Percentiles rank a stretch among this genome's conserved stretches.
These are phyloP conservation scores for Porites lobata DNA, from an alignment of 92 coral and sea anemone species.

Conservation along the genomic window DNA sequence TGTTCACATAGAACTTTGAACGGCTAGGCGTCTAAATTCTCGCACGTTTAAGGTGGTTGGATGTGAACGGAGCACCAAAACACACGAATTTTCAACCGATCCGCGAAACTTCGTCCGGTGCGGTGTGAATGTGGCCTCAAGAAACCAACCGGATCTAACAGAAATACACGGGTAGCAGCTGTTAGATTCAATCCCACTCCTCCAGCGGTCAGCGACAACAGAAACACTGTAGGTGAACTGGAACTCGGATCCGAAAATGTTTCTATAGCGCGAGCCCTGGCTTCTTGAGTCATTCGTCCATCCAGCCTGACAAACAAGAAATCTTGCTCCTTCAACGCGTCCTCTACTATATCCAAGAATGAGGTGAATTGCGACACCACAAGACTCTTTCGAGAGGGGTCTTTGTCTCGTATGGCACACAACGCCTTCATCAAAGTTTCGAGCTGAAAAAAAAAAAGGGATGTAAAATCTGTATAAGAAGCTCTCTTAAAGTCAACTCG, in stretches of 20 bases:
- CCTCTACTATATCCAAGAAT: conserved; percentile 76
- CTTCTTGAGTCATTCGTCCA: conserved; percentile 85
- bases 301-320: conserved; percentile 79
- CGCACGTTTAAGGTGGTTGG: too few species aligned
- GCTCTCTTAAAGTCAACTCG: not conserved
- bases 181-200: conserved; percentile 90
- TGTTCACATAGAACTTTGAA: too few species aligned
- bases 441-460: conserved; percentile 40
- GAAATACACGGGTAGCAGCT: conserved; percentile 86
- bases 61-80: too few species aligned
- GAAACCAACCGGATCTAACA: conserved; percentile 89
- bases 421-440: conserved; percentile 75
- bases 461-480: not conserved
- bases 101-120: too few species aligned
- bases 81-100: too few species aligned
- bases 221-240: conserved; percentile 73
- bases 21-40: too few species aligned
- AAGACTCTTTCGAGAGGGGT: conserved; percentile 79
- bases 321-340: conserved; percentile 63
- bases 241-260: conserved; percentile 65
- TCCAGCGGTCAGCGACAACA: conserved; percentile 88
- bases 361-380: conserved; percentile 94
- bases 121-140: not conserved
- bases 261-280: conserved; percentile 79
- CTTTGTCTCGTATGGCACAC: conserved; percentile 81